Conservation (phyloP, 2,797 vertebrate species). For the Alcedo quadribrachys region DNA sequence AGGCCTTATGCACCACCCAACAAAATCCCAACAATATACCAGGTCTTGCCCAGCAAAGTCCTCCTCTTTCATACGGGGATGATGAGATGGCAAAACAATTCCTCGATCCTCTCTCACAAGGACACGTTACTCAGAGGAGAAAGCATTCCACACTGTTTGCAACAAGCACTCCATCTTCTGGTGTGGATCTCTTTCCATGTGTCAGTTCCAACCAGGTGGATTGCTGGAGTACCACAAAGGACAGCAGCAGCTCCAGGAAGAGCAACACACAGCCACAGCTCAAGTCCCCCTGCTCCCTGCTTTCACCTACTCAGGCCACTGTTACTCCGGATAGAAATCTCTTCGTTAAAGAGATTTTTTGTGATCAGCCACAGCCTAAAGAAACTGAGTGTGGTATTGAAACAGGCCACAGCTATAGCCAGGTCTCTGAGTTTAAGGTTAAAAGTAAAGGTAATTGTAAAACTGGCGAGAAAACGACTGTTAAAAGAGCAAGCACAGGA, state of each 20-base stretch:
- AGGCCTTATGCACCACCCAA: neutral
- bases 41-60: neutral
- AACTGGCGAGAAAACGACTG: neutral
- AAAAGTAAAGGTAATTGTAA: slow-evolving; percentile 39
- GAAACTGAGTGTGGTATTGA: neutral
- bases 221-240: neutral
- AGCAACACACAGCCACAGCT: neutral
- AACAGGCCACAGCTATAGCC: neutral
- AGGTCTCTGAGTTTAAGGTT: neutral
- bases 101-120: slow-evolving; percentile 6
- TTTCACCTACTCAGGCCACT: neutral
- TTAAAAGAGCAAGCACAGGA: slow-evolving; percentile 9
- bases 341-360: neutral
- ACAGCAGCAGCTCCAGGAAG: neutral
- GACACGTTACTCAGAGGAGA: slow-evolving; percentile 58
- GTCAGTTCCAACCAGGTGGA: neutral
- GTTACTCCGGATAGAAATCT: neutral
- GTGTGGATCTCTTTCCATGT: neutral
- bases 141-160: slow-evolving; percentile 30
- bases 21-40: neutral
- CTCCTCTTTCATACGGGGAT: neutral
- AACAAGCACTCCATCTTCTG: slow-evolving; percentile 34
- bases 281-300: neutral
- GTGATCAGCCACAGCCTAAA: slow-evolving; percentile 5
- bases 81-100: neutral